These are phyloP conservation scores for Tragelaphus oryx DNA, from an alignment of 2,797 vertebrate species.

Conservation along the genomic window DNA sequence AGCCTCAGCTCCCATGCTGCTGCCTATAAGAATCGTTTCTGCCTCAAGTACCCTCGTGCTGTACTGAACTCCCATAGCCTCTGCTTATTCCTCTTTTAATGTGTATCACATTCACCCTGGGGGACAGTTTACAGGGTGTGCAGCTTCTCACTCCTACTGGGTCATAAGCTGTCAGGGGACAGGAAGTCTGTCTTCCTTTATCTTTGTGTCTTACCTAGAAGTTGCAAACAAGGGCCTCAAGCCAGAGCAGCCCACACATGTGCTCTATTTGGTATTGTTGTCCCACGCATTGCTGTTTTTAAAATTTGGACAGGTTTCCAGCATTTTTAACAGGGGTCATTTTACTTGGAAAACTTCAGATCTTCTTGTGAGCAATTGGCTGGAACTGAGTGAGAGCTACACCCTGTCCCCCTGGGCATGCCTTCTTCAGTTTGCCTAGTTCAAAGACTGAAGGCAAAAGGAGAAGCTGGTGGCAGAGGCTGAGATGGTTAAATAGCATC, in stretches of 20 bases:
- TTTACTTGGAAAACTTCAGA: neutral
- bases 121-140: neutral
- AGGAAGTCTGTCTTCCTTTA: neutral
- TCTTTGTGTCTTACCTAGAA: neutral
- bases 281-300: neutral
- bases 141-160: neutral
- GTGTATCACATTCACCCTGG: neutral
- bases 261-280: neutral
- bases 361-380: neutral
- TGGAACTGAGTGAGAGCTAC: neutral
- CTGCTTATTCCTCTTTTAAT: neutral
- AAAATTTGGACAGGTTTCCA: slow-evolving; percentile 22
- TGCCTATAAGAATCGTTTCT: neutral
- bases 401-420: neutral
- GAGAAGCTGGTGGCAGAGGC: neutral
- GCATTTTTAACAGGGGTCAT: neutral
- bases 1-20: neutral
- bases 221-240: neutral
- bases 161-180: neutral
- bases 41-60: neutral
- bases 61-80: neutral
- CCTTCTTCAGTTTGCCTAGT: neutral
- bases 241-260: neutral
- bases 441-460: neutral
- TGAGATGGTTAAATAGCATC: neutral